Base-by-base conservation (phyloP, 2,113 vertebrate species). In the Vimba vimba region DNA sequence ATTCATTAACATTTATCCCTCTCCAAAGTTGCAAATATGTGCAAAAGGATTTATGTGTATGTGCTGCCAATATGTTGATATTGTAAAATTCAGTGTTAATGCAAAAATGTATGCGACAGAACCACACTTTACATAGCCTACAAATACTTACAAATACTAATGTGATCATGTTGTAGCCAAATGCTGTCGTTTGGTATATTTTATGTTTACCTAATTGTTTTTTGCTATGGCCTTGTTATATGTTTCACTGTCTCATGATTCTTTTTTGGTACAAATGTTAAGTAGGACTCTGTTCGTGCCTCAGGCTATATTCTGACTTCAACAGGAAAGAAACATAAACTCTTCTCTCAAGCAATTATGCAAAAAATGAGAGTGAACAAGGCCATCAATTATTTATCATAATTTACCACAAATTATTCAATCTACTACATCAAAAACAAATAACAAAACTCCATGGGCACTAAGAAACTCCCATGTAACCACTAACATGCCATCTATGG, bases 261-360 rank as follows among this genome's bases (percentile, higher is more conserved):
- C 60, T 52, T 39, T 21, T 2, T 21, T 21, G 19, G 6, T 17
- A 25, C 13, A 77, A 77, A 55, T 77, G 13, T 79, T 62, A 79
- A 79, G 33, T n/a, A 79, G 33, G 36, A 62, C 39, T 62, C 33
- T 80, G 50, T 77, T 57, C 19, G 57, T 62, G 78, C 57, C 78
- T 62, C 23, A 43, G 78, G 78, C 55, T 43, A n/a, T 17, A 62
- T 77, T 77, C 25, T 74, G 43, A 33, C 47, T 33, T 19, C 15
- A 77, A 55, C 17, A 55, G 50, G 8, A 62, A 64, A 62, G 78
- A 64, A 19, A 60, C 23, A 25, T 62, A 45, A 64, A 64, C 57
- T 62, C 23, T 80, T 80, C 78, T 80, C 30, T 43, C 21, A 27
- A 80, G 19, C 78, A 64, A 66, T 66, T 47, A 81, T 25, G 25